A percentile compares a stretch with the other conserved stretches of the same genome.
Evolutionary conservation across 2,113 vertebrate genomes (phyloP).

Genomic region (Setophaga petechia): DNA sequence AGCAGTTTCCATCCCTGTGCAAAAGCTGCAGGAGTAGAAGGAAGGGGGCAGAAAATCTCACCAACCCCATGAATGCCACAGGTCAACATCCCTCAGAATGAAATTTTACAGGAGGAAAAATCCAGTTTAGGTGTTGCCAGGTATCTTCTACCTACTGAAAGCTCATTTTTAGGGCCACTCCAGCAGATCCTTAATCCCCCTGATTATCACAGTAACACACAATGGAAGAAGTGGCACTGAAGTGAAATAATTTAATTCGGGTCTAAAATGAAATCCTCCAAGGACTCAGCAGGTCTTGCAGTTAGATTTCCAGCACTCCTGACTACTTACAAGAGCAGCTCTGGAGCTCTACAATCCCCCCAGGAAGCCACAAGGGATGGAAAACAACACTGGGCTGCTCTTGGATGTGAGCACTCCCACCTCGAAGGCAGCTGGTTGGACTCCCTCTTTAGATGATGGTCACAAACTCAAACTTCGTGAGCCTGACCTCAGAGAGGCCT

Average conservation of each 20-base stretch:
- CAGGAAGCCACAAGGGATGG: not conserved
- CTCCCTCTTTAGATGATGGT: not conserved
- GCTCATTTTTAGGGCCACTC: not conserved
- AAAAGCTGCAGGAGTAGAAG: not conserved
- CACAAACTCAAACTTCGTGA: fast-evolving
- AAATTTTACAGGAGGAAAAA: not conserved
- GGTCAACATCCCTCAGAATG: not conserved
- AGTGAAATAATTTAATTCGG: not conserved
- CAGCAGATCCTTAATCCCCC: not conserved
- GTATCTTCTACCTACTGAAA: not conserved
- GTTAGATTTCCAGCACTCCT: not conserved
- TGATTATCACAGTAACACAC: fast-evolving
- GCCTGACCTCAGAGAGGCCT: not conserved
- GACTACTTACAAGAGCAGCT: not conserved
- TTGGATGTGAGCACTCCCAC: not conserved
- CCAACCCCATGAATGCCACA: not conserved
- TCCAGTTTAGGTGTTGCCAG: not conserved
- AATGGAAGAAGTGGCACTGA: fast-evolving
- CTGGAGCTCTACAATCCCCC: not conserved
- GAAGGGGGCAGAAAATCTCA: not conserved
- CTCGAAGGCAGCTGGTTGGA: fast-evolving
- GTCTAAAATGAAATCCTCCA: not conserved
- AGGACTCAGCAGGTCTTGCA: not conserved
- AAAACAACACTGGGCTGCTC: not conserved
- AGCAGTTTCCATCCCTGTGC: not conserved